phyloP scores from a whole-genome alignment of 2,888 invertebrate species.

The Trypoxylon attenuatum region DNA sequence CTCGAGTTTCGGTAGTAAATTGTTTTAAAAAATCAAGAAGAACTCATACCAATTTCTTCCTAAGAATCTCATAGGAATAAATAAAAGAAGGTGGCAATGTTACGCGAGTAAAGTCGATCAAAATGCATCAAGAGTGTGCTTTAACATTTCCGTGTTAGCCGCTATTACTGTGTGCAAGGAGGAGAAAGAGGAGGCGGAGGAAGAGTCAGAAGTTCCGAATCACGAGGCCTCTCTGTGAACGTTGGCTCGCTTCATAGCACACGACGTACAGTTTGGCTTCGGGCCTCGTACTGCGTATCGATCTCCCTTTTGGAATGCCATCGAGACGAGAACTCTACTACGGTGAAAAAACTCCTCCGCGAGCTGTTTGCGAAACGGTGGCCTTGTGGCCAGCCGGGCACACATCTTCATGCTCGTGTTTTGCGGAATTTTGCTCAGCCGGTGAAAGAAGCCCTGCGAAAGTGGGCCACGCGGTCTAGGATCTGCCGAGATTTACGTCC shows the following conservation, averaged over 20 bases:
- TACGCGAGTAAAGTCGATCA: too few species aligned
- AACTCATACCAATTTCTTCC: too few species aligned
- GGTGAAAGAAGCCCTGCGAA: background rate
- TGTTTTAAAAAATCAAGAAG: too few species aligned
- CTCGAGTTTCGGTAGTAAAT: background rate
- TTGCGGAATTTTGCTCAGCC: background rate
- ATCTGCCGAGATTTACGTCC: conserved; percentile 1
- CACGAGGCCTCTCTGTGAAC: too few species aligned
- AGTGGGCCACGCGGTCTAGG: background rate
- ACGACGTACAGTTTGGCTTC: conserved; percentile 61
- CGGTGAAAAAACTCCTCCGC: conserved; percentile 25
- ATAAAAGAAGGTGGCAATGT: too few species aligned
- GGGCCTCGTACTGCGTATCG: conserved; percentile 63
- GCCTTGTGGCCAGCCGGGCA: background rate
- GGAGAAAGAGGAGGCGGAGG: background rate
- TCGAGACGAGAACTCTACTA: conserved; percentile 32
- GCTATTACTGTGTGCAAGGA: too few species aligned
- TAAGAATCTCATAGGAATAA: too few species aligned
- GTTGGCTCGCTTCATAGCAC: conserved; percentile 38
- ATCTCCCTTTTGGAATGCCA: conserved; percentile 55
- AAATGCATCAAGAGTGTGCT: too few species aligned
- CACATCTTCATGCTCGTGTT: background rate
- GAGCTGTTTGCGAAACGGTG: conserved; percentile 20
- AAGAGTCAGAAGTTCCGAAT: too few species aligned
- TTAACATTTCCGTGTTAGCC: too few species aligned